Base-by-base conservation (phyloP, 2,888 invertebrate genomes). In the Heliconius aoede region DNA sequence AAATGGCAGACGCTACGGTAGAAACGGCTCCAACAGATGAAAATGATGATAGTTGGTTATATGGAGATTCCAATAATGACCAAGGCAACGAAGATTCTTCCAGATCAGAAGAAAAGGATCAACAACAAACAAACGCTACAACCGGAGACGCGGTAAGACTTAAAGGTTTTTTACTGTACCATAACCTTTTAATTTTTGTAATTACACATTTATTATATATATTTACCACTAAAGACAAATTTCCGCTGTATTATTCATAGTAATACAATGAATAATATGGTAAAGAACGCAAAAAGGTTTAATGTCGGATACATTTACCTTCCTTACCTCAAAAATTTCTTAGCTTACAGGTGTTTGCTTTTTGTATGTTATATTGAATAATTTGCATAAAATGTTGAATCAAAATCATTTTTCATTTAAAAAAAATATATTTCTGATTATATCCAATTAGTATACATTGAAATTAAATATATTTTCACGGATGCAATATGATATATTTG, bases 41-140 rank as follows among this genome's bases (percentile, higher is more conserved):
- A 89, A 97, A 97, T 90, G 98, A 98, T 88, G 98, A 98, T 94
- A 97, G 96, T 86, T 98, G 98, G 98, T 94, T 98, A 78, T 98
- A 98, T 85, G 98, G 98, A 28, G 97, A 97, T 85, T 96, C 96
- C 1, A 96, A 95, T 84, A 94, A 95, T 51, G 95, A 94, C 69
- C 89, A 87, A 74, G 80, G 73, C 69, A 83, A 83, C 72, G 80
- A 80, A 67, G 80, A 83, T 65, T 80, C 79, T 30, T 69, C 84
- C 15, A 85, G 85, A 80, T 80, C 76, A 68, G 80, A 65, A 60
- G 89, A 86, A 65, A 90, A 89, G 81, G 81, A 82, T 4, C 82
- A 84, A 78, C 79, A 83, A 76, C 81, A 81, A 68, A 69, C 81
- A 7, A 85, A 77, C 32, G 32, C 78, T 11, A 51, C 72, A 8